Percentiles rank a stretch among this genome's conserved stretches.
These are phyloP conservation scores for Xenopus laevis DNA, from an alignment of 2,113 vertebrate species.

Conservation along the genomic window DNA sequence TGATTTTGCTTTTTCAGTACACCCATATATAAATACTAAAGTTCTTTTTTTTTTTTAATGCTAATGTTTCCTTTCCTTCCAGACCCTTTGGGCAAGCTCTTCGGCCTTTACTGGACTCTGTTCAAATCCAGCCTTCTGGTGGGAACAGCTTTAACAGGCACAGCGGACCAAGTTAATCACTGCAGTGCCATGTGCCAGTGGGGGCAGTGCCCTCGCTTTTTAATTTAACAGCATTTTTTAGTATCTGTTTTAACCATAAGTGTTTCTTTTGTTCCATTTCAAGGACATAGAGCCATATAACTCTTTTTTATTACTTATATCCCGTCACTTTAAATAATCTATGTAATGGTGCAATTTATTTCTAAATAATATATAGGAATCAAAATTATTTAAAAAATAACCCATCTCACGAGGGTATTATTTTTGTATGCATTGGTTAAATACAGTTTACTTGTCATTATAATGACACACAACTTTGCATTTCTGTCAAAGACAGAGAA, in stretches of 20 bases:
- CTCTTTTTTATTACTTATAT: not conserved
- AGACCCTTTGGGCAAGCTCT: constrained; percentile 93
- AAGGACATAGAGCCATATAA: not conserved
- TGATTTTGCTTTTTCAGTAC: no score
- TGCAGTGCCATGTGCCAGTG: constrained; percentile 4
- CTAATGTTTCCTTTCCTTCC: constrained; percentile 32
- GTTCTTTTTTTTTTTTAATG: no score
- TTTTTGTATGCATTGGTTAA: no score
- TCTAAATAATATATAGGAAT: not conserved
- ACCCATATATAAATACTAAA: no score
- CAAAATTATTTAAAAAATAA: not conserved
- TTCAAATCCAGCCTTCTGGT: constrained; percentile 79
- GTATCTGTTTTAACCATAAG: constrained; percentile 1
- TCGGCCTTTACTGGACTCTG: constrained; percentile 81
- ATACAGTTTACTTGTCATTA: no score
- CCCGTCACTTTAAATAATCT: not conserved
- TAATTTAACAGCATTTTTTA: constrained; percentile 33
- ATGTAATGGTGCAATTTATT: not conserved
- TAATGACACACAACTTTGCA: no score
- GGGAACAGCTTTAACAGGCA: constrained; percentile 78
- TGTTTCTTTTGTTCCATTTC: constrained; percentile 25
- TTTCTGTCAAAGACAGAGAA: no score
- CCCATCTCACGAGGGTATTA: no score
- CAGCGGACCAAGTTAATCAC: constrained; percentile 78
- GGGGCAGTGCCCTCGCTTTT: constrained; percentile 49